Evolutionary conservation across 30 jellyfish, hydroid and myxozoan genomes (phyloP), one percentile per base, ranked within the genome.

Genomic region (Nemopilema nomurai): DNA sequence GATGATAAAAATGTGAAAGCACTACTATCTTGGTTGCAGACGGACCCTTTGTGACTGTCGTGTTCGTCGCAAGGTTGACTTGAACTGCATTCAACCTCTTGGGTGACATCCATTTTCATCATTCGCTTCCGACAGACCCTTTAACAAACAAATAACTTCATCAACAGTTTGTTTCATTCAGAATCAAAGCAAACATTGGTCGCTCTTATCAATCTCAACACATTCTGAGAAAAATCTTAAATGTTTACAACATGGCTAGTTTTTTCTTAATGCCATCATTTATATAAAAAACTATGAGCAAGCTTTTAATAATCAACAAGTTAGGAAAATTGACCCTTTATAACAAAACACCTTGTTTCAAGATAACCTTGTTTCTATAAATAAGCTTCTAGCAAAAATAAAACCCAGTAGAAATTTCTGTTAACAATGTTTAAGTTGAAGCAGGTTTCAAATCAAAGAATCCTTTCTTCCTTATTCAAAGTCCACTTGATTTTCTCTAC

Each of bases 1-100:
- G 33, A 66, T 21, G 19, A 73, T 73, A 73, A 73, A 73, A 33
- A 31, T 49, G 57, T 41, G 33, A 73, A 73, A 21, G 49, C 83
- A 73, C 83, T 73, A 20, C 83, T 41, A 16, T 41, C 83, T 22
- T 16, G 23, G 23, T 41, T 73, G 33, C 83, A 16, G 3, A n/a
- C 6, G 1, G 83, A 73, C 28, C 32, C 83, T 67, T 31, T 30
- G 22, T 33, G 83, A 31, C 18, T 8, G 70, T 18, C 0, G 69
- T 1, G 21, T 17, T 33, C 83, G 9, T 73, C 70, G 7, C 33
- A 7, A 26, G 8, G 30, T 28, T 18, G 16, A 7, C 26, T 8
- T 23, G 18, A 20, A 18, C 28, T n/a, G 21, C 17, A 13, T 1
- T 67, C 4, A 67, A 13, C 49, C 9, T 67, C 77, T 20, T 67